Evolutionary conservation across 2,888 invertebrate genomes (phyloP).

Genomic region (Ochlodes sylvanus): DNA sequence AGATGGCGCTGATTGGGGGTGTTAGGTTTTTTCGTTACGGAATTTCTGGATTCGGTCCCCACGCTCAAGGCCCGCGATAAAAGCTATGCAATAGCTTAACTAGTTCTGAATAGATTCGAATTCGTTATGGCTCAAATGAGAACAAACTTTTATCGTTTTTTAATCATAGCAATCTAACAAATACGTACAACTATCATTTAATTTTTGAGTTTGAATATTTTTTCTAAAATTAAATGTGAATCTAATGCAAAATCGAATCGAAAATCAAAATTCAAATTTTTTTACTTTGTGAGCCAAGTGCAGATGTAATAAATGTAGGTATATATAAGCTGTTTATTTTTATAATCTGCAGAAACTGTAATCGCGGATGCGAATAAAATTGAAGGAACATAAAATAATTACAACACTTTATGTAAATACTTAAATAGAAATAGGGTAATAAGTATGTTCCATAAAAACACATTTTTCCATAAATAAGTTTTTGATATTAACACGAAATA

Average conservation of each 20-base stretch:
- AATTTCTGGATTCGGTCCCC: too few relatives aligned
- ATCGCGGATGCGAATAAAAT: conserved; percentile 18
- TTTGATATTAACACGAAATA: not conserved
- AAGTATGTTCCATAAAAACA: not conserved
- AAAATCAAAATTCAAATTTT: too few relatives aligned
- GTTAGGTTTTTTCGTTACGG: too few relatives aligned
- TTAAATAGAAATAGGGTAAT: conserved; percentile 3
- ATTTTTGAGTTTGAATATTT: too few relatives aligned
- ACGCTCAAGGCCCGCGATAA: too few relatives aligned
- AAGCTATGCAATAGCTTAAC: too few relatives aligned
- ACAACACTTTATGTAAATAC: conserved; percentile 14
- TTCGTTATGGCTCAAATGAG: not conserved
- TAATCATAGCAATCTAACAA: not conserved
- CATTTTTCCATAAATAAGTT: not conserved
- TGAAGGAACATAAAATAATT: conserved; percentile 20
- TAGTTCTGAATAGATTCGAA: not conserved
- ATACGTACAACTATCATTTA: too few relatives aligned
- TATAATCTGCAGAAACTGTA: not conserved
- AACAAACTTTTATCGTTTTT: not conserved
- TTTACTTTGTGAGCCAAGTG: too few relatives aligned
- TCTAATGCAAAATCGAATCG: too few relatives aligned
- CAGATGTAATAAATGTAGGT: too few relatives aligned
- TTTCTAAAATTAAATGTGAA: too few relatives aligned
- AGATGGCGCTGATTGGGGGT: too few relatives aligned
- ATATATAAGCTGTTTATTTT: not conserved